These are phyloP conservation scores for Falcunculus frontatus DNA, from an alignment of 2,113 vertebrate genomes.

Conservation along the genomic window DNA sequence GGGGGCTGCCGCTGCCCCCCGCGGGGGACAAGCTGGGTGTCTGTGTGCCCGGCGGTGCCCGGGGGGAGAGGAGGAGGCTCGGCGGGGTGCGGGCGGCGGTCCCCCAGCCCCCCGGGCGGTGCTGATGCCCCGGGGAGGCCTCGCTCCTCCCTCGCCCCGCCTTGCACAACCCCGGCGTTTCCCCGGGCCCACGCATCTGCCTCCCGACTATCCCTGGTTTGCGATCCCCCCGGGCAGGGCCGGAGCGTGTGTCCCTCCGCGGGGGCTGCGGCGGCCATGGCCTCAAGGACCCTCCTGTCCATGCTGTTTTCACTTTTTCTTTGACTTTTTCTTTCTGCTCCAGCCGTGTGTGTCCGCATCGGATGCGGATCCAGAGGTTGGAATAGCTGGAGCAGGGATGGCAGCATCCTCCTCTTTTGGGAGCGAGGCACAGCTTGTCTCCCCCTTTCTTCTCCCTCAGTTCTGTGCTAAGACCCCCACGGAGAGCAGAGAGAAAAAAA, in stretches of 20 bases:
- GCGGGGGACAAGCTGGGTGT: background rate
- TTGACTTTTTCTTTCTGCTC: background rate
- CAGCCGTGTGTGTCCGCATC: fast-evolving
- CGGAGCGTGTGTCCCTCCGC: fast-evolving
- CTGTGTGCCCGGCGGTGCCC: background rate
- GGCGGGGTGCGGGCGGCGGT: background rate
- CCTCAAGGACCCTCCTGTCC: background rate
- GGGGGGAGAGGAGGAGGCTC: no score
- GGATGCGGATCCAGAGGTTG: background rate
- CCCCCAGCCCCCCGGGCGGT: background rate
- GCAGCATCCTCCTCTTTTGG: background rate
- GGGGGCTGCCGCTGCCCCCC: background rate
- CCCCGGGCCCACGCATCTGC: background rate
- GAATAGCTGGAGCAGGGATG: background rate
- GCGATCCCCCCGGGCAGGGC: background rate
- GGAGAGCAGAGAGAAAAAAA: background rate
- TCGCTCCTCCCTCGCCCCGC: background rate
- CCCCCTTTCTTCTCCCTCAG: background rate
- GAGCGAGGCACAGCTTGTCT: background rate
- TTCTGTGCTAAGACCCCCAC: background rate
- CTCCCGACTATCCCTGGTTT: fast-evolving
- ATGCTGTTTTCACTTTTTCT: background rate
- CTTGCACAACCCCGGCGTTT: background rate
- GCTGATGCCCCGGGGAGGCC: background rate
- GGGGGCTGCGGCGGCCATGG: fast-evolving